Conservation (phyloP, 37 sponge, comb jelly and placozoan genomes). For the Dysidea cf. avara region DNA sequence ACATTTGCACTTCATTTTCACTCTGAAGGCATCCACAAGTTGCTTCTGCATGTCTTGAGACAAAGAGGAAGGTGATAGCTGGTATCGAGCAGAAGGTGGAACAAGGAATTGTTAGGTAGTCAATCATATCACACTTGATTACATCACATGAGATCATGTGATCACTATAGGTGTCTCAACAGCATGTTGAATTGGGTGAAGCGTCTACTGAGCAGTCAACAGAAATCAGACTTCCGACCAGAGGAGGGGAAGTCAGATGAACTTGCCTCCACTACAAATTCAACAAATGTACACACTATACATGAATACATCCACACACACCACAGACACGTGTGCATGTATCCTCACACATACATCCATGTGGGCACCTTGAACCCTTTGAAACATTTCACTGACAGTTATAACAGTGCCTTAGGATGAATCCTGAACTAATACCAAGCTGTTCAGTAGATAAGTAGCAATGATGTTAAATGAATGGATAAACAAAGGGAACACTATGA, state of each 20-base stretch:
- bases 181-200: conserved; percentile 52
- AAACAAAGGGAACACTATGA: too few species aligned
- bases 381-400: too few species aligned
- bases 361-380: too few species aligned
- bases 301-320: neutral
- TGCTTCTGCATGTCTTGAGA: conserved; percentile 54
- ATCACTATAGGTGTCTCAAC: conserved; percentile 32
- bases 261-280: neutral
- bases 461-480: too few species aligned
- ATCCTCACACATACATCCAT: too few species aligned
- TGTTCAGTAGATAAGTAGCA: too few species aligned
- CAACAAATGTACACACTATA: neutral
- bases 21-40: conserved; percentile 74
- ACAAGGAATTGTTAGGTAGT: conserved; percentile 70
- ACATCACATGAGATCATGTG: neutral
- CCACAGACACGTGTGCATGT: neutral
- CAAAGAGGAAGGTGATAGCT: conserved; percentile 39
- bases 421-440: too few species aligned
- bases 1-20: too few species aligned
- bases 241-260: conserved; percentile 51
- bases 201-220: conserved; percentile 65
- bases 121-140: neutral
- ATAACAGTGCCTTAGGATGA: too few species aligned
- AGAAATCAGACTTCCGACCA: conserved; percentile 81
- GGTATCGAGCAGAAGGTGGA: conserved; percentile 81